These are phyloP conservation scores for Taurulus bubalis DNA, from an alignment of 2,113 vertebrate species.

Conservation along the genomic window DNA sequence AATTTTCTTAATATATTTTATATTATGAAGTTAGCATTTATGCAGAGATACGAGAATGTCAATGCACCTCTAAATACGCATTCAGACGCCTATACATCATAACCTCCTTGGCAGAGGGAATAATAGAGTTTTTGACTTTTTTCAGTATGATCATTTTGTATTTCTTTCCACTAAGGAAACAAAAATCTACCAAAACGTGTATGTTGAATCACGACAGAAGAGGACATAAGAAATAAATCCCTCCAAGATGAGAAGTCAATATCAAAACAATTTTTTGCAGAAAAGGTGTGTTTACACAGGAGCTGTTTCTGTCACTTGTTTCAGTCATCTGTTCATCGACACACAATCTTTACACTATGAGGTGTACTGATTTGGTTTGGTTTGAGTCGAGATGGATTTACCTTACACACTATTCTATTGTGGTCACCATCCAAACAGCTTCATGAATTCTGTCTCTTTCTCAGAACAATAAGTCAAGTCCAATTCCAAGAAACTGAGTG, in stretches of 20 bases:
- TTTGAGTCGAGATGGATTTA: constrained; percentile 34
- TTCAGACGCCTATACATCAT: background rate
- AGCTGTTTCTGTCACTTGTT: background rate
- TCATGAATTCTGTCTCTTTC: constrained; percentile 48
- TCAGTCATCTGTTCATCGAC: background rate
- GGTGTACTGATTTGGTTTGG: constrained; percentile 9
- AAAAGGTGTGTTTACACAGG: background rate
- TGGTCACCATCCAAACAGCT: constrained; percentile 44
- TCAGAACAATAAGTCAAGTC: constrained; percentile 49
- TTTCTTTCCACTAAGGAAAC: background rate
- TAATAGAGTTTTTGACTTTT: background rate
- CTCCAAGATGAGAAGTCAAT: background rate
- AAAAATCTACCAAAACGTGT: background rate
- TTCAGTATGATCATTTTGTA: background rate
- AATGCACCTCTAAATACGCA: background rate
- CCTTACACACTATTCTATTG: constrained; percentile 24
- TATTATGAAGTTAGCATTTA: background rate
- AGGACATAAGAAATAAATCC: background rate
- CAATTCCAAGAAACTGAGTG: constrained; percentile 30
- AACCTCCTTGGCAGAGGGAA: background rate
- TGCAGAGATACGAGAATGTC: background rate
- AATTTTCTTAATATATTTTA: background rate
- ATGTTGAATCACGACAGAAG: background rate
- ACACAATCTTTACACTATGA: background rate
- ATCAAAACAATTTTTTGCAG: background rate